A percentile compares a stretch with the other conserved stretches of the same genome.
phyloP scores from a whole-genome alignment of 1,140 invertebrate genomes.

The Drosophila gunungcola region DNA sequence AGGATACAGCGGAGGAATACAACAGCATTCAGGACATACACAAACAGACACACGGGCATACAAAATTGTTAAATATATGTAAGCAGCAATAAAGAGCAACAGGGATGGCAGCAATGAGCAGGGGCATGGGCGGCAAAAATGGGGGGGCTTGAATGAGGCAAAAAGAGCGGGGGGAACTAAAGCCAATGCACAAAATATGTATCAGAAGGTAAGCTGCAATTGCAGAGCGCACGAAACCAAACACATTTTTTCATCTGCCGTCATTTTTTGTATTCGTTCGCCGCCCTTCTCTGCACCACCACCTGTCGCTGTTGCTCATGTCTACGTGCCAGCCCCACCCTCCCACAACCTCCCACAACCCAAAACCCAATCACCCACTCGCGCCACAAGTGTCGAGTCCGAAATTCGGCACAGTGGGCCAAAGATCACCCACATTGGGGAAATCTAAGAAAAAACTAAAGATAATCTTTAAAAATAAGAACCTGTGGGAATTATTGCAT shows the following conservation, averaged over 20 bases:
- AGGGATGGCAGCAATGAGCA: constrained; percentile 4
- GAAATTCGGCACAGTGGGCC: constrained; percentile 24
- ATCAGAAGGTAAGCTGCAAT: constrained; percentile 46
- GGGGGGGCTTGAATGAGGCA: not conserved
- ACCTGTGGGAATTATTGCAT: too few species aligned
- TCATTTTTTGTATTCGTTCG: not conserved
- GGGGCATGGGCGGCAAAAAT: not conserved
- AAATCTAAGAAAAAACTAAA: too few species aligned
- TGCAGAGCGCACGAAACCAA: constrained; percentile 29
- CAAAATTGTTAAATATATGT: constrained; percentile 50
- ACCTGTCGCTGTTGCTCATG: constrained; percentile 11
- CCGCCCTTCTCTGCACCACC: not conserved
- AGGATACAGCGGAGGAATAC: constrained; percentile 23
- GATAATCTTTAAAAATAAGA: too few species aligned
- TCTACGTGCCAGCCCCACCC: not conserved
- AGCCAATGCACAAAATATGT: constrained; percentile 76
- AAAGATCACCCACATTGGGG: not conserved
- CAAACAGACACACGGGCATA: constrained; percentile 20
- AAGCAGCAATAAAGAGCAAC: constrained; percentile 49
- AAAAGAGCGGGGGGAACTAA: constrained; percentile 23
- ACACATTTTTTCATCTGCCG: not conserved
- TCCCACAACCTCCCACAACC: not conserved
- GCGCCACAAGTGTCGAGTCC: constrained; percentile 41
- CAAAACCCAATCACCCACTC: not conserved
- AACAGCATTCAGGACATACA: constrained; percentile 24